phyloP scores from a whole-genome alignment of 2,797 vertebrate genomes.

The Lemur catta region DNA sequence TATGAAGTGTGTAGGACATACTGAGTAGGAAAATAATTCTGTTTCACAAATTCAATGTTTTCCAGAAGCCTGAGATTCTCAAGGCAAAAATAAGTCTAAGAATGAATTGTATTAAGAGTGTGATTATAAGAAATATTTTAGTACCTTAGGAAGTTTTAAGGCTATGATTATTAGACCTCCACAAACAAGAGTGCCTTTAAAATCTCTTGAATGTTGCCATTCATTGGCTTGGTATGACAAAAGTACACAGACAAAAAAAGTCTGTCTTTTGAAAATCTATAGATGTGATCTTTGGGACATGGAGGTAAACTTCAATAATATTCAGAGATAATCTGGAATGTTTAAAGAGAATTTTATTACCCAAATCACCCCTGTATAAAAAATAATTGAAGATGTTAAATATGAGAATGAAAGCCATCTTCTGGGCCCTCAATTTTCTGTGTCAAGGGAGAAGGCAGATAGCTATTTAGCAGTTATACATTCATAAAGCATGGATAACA shows the following conservation, averaged over 20 bases:
- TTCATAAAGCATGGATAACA: not conserved
- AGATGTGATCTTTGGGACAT: not conserved
- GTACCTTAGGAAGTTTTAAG: not conserved
- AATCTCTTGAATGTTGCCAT: not conserved
- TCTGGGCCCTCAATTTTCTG: not conserved
- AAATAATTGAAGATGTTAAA: not conserved
- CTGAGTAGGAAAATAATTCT: not conserved
- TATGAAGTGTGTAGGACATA: not conserved
- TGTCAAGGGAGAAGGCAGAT: not conserved
- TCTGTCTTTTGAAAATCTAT: not conserved
- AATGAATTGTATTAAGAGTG: not conserved
- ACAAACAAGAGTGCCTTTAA: not conserved
- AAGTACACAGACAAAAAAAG: not conserved
- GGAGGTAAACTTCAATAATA: not conserved
- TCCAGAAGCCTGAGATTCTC: not conserved
- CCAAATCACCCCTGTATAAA: not conserved
- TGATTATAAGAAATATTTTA: not conserved
- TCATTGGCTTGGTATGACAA: not conserved
- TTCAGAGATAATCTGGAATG: not conserved
- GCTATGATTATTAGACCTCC: not conserved
- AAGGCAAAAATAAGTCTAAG: not conserved
- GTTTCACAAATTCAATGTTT: not conserved
- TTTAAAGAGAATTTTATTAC: not conserved
- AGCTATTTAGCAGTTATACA: not conserved
- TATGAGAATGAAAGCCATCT: not conserved